These are phyloP conservation scores for Geotrupes spiniger DNA, from an alignment of 2,888 invertebrate species.

Conservation along the genomic window DNA sequence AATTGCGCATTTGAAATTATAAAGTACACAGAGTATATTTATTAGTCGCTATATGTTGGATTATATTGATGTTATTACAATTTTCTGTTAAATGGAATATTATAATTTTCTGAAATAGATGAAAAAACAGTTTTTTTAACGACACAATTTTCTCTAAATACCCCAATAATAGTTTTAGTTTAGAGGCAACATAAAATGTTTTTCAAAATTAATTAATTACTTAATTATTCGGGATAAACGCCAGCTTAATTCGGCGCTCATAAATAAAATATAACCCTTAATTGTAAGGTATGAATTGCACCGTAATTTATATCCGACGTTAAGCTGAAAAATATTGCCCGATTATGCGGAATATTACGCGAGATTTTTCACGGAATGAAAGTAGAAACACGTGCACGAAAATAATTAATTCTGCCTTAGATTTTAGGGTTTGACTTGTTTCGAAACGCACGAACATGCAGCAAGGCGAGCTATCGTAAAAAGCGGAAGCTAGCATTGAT, in stretches of 20 bases:
- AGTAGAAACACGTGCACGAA: constrained; percentile 9
- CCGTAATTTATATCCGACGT: constrained; percentile 17
- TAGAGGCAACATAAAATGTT: constrained; percentile 23
- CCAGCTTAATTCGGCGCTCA: constrained; percentile 17
- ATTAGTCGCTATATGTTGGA: too few relatives aligned
- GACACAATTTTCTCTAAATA: too few relatives aligned
- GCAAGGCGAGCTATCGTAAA: too few relatives aligned
- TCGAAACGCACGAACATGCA: too few relatives aligned
- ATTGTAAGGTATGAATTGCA: constrained; percentile 18
- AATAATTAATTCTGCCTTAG: neutral
- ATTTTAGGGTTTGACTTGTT: too few relatives aligned
- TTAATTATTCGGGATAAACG: constrained; percentile 23
- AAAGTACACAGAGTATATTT: too few relatives aligned
- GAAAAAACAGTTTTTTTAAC: too few relatives aligned
- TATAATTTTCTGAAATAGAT: too few relatives aligned
- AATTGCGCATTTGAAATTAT: too few relatives aligned
- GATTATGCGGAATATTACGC: constrained; percentile 18
- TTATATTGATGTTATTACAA: too few relatives aligned
- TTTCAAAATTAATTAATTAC: constrained; percentile 23
- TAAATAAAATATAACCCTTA: constrained; percentile 24
- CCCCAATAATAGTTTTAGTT: constrained; percentile 22
- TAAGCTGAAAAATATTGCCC: constrained; percentile 20
- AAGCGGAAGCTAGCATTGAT: too few relatives aligned
- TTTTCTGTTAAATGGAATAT: too few relatives aligned
- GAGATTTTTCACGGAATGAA: constrained; percentile 4